These are phyloP conservation scores for Gasterosteus aculeatus DNA, from an alignment of 2,113 vertebrate genomes.

Conservation along the genomic window DNA sequence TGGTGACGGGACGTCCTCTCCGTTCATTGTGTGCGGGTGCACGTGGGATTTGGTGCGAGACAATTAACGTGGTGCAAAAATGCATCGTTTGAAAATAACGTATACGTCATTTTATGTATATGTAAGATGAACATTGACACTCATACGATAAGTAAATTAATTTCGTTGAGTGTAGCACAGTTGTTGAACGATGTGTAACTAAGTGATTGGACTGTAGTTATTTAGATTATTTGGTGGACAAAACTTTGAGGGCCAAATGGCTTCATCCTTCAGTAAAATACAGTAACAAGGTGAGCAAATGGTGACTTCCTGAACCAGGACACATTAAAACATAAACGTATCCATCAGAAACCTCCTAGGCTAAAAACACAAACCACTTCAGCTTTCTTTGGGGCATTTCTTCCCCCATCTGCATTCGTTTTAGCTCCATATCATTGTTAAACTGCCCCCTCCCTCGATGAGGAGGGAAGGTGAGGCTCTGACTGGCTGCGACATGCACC, in stretches of 20 bases:
- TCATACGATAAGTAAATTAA: background rate
- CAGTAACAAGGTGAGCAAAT: background rate
- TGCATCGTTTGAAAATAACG: too few species aligned
- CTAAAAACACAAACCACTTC: background rate
- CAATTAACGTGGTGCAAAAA: background rate
- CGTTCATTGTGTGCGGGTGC: background rate
- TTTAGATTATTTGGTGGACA: background rate
- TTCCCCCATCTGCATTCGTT: background rate
- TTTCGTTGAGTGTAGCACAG: background rate
- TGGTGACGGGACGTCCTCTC: background rate
- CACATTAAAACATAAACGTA: background rate
- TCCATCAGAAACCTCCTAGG: background rate
- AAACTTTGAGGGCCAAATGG: background rate
- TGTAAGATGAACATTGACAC: background rate
- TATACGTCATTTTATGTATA: too few species aligned
- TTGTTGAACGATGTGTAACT: background rate
- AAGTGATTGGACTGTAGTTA: background rate
- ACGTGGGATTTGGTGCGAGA: background rate
- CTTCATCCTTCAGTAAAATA: slow-evolving; percentile 6
- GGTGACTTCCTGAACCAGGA: background rate
- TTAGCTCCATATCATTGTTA: background rate
- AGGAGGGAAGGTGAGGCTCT: background rate
- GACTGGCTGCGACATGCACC: slow-evolving; percentile 30
- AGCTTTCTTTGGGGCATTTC: background rate
- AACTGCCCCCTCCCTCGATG: background rate